A percentile compares a stretch with the other conserved stretches of the same genome.
Conservation (phyloP, 1,140 invertebrate genomes). For the Kradibia gibbosae region DNA sequence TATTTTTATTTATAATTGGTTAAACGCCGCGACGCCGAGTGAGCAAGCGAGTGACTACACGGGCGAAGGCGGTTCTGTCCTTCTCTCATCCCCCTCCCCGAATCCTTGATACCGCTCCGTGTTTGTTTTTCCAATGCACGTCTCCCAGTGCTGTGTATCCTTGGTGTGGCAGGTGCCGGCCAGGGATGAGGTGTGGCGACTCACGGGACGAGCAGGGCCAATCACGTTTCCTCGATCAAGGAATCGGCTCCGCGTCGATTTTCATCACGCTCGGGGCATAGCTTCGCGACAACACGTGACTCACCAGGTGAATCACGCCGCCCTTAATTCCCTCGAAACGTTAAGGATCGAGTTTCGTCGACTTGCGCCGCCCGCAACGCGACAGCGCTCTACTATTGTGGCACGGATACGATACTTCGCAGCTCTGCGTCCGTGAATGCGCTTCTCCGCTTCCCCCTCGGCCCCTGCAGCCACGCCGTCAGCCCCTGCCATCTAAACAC, state of each 20-base stretch:
- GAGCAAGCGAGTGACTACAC: too few species aligned
- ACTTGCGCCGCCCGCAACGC: background rate
- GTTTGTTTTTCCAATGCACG: background rate
- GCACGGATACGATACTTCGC: background rate
- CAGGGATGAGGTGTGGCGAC: too few species aligned
- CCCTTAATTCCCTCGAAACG: constrained; percentile 14
- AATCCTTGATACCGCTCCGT: background rate
- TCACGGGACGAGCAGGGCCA: too few species aligned
- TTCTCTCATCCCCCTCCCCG: too few species aligned
- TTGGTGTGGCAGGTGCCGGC: too few species aligned
- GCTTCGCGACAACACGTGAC: background rate
- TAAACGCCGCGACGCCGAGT: background rate
- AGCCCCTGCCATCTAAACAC: too few species aligned
- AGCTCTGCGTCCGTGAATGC: background rate
- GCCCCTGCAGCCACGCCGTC: background rate
- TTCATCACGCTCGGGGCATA: background rate
- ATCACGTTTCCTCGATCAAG: background rate
- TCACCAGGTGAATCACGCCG: constrained; percentile 28
- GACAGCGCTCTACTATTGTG: background rate
- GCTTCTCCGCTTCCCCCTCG: background rate
- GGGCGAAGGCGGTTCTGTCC: too few species aligned
- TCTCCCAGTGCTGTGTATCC: background rate
- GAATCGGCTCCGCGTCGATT: background rate
- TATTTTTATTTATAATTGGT: background rate
- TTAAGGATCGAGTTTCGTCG: background rate